Evolutionary conservation across 2,888 invertebrate species (phyloP), one percentile per base, ranked within the genome.

Genomic region (Elmis aenea): DNA sequence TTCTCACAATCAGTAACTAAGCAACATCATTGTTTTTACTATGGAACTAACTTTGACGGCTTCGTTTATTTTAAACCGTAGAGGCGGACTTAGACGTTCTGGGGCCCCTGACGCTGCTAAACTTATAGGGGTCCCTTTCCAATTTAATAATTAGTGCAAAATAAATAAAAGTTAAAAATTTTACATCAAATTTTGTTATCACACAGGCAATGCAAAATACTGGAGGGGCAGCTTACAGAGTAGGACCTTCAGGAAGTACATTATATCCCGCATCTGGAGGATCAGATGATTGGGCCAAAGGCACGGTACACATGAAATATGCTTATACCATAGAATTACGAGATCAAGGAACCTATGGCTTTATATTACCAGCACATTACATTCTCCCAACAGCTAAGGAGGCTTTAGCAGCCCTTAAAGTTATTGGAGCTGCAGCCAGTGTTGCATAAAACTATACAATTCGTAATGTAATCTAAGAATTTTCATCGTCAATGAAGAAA

Each of bases 271-370:
- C 86, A 2, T 70, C 85, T 15, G 89, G 89, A 1, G 87, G 87
- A 8, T 85, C 88, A 0, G 88, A 89, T 55, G 93, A 94, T 64
- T 94, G 92, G 89, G 93, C 91, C 4, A 91, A 93, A 66, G 87
- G 86, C 1, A 71, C 76, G 22, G 79, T 81, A 5, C 79, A 78
- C 21, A 82, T 94, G 45, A 91, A 90, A 62, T 94, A 92, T 62
- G 69, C 91, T 1, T 94, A 86, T 68, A 93, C 93, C 0, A 75
- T 94, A 36, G 94, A 95, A 70, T 74, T 94, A 33, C 76, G 89
- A 32, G 94, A 93, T 64, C 83, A 77, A 1, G 92, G 92, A 1
- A 73, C 77, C 35, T 80, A 83, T 59, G 94, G 93, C 2, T 95
- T 94, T 61, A 70, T 92, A n/a, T 65, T 94, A 31, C 93, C 94